A percentile compares a stretch with the other conserved stretches of the same genome.
These are phyloP conservation scores for Macroramphosus scolopax DNA, from an alignment of 2,797 vertebrate genomes.

Conservation along the genomic window DNA sequence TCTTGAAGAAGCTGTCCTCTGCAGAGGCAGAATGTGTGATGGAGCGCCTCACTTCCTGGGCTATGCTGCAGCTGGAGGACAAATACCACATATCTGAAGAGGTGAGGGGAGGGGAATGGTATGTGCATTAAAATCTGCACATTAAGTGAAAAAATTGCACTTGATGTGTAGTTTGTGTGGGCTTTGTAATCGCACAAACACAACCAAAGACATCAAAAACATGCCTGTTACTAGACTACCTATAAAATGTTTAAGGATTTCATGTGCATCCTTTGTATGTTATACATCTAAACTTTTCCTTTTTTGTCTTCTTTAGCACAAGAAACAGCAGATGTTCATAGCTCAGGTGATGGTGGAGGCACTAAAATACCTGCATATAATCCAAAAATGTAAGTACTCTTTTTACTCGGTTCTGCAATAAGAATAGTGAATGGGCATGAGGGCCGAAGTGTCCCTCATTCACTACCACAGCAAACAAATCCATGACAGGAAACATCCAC, in stretches of 20 bases:
- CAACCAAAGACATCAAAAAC: no score
- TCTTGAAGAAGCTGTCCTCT: constrained; percentile 80
- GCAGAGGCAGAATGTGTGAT: constrained; percentile 81
- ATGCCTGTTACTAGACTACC: no score
- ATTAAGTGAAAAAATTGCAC: no score
- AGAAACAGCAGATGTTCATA: constrained; percentile 78
- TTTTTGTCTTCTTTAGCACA: constrained; percentile 72
- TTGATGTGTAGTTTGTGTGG: no score
- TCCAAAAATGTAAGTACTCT: constrained; percentile 82
- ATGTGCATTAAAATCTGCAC: no score
- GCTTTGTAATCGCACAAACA: no score
- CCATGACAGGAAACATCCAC: no score
- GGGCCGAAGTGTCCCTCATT: no score
- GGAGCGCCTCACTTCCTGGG: constrained; percentile 84
- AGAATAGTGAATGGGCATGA: background rate
- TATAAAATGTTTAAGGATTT: no score
- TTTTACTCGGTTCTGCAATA: background rate
- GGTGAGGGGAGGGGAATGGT: no score
- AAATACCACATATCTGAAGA: constrained; percentile 81
- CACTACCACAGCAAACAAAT: no score
- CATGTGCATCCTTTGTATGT: no score
- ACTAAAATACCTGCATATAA: constrained; percentile 80
- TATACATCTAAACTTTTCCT: constrained; percentile 4
- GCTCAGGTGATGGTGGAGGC: constrained; percentile 84
- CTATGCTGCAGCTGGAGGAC: constrained; percentile 80